phyloP scores from a whole-genome alignment of 2,113 vertebrate species.

The Heloderma charlesbogerti region DNA sequence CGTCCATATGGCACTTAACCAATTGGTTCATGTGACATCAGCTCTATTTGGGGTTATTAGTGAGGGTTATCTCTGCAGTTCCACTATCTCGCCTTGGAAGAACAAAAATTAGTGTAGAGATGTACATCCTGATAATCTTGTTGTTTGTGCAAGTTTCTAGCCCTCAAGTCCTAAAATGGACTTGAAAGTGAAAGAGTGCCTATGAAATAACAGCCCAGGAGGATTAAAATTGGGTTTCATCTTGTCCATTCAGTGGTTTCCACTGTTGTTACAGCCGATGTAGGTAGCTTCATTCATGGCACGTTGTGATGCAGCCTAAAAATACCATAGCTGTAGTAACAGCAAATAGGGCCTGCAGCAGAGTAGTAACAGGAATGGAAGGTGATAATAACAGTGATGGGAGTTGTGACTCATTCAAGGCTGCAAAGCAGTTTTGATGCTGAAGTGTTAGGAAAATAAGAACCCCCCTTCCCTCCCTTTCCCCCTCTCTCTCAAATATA shows the following conservation, averaged over 20 bases:
- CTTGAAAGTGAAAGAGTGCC: not conserved
- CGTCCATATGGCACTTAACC: no score
- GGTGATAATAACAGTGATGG: accelerated
- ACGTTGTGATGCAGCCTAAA: not conserved
- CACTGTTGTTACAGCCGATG: not conserved
- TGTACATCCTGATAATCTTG: no score
- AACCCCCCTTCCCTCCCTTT: not conserved
- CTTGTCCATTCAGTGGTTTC: not conserved
- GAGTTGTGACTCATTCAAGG: not conserved
- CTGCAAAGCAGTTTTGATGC: not conserved
- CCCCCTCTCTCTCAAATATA: no score
- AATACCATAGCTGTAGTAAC: not conserved
- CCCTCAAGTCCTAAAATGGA: not conserved
- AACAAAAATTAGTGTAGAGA: not conserved
- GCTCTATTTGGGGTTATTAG: not conserved
- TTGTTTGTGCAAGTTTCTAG: not conserved
- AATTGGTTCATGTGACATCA: not conserved
- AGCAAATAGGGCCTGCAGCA: not conserved
- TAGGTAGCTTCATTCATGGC: not conserved
- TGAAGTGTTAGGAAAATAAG: not conserved
- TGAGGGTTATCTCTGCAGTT: no score
- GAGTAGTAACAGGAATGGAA: not conserved
- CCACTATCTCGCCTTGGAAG: not conserved
- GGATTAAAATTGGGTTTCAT: not conserved
- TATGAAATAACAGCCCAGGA: not conserved